Conservation (phyloP, 1,140 invertebrate genomes). For the Mycetomoellerius zeteki region DNA sequence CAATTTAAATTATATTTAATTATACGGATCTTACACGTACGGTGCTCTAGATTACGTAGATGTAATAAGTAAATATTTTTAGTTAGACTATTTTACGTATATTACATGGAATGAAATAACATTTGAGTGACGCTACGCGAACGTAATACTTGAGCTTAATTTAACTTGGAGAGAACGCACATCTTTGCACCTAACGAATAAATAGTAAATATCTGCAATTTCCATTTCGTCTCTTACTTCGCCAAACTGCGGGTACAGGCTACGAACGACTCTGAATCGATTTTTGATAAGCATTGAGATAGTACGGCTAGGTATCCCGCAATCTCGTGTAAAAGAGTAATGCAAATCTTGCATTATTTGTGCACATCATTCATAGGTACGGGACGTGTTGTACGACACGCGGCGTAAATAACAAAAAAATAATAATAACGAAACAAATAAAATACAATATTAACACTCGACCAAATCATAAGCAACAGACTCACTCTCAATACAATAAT, state of each 20-base stretch:
- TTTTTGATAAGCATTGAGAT: conserved; percentile 41
- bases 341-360: conserved; percentile 62
- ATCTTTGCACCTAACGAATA: conserved; percentile 76
- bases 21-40: conserved; percentile 86
- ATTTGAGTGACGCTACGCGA: conserved; percentile 86
- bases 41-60: conserved; percentile 87
- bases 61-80: conserved; percentile 86
- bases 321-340: conserved; percentile 61
- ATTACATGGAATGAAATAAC: conserved; percentile 88
- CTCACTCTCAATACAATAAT: conserved; percentile 85
- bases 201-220: conserved; percentile 64
- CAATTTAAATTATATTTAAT: conserved; percentile 87
- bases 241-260: conserved; percentile 18
- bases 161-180: conserved; percentile 80
- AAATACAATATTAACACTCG: conserved; percentile 87
- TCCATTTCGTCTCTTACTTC: conserved; percentile 38
- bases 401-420: conserved; percentile 86
- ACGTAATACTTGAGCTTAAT: conserved; percentile 87
- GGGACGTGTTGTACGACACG: conserved; percentile 85
- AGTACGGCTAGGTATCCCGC: conserved; percentile 39
- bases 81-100: conserved; percentile 86
- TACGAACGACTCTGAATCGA: conserved; percentile 27
- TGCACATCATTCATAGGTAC: conserved; percentile 81
- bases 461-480: conserved; percentile 85
- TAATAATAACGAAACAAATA: conserved; percentile 87